A percentile compares a stretch with the other conserved stretches of the same genome.
These are phyloP conservation scores for Corythoichthys intestinalis DNA, from an alignment of 2,113 vertebrate species.

Conservation along the genomic window DNA sequence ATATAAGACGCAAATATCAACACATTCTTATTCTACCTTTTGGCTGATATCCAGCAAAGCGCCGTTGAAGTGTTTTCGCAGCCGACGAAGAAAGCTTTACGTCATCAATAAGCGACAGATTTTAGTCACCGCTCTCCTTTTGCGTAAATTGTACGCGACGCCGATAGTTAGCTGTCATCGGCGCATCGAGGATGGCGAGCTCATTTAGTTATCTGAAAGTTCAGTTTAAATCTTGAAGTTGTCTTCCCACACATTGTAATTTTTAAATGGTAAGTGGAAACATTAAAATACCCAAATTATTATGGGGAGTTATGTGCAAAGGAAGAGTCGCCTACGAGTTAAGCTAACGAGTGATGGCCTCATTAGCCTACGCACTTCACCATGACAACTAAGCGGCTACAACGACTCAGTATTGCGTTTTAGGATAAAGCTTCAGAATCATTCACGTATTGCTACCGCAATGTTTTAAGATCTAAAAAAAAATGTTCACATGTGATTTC, in stretches of 20 bases:
- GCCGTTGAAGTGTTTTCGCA: neutral
- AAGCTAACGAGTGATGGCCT: constrained; percentile 23
- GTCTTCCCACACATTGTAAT: neutral
- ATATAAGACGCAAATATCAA: no score
- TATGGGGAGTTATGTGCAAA: no score
- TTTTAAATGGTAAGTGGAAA: neutral
- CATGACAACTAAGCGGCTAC: constrained; percentile 1
- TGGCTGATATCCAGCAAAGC: neutral
- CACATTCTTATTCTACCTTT: neutral
- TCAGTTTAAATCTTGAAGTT: neutral
- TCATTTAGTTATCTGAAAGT: neutral
- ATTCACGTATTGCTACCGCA: neutral
- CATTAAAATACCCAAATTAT: neutral
- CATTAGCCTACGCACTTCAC: constrained; percentile 20
- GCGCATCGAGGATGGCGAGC: neutral
- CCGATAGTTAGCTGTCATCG: neutral
- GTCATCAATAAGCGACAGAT: neutral
- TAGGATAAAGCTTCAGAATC: neutral
- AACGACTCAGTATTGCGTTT: neutral
- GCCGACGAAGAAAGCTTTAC: neutral
- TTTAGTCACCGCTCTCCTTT: neutral
- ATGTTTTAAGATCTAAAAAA: neutral
- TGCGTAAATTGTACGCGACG: neutral
- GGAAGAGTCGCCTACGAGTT: neutral
- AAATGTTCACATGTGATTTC: constrained; percentile 3